phyloP scores from a whole-genome alignment of 2,888 invertebrate species.

The Agriopis leucophaearia region DNA sequence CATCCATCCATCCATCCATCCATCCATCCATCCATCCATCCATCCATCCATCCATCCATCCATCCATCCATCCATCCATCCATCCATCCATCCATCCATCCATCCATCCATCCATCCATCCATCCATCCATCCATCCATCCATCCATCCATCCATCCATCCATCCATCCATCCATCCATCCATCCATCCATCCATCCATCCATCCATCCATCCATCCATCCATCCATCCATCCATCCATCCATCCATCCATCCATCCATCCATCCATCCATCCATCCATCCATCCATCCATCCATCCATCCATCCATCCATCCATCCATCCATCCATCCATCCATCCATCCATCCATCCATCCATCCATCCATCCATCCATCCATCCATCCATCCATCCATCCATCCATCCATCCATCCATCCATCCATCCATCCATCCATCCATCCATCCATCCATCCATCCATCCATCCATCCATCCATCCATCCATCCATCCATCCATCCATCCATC shows the following conservation, averaged over 20 bases:
- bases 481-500: slow-evolving; percentile 1
- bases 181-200: slow-evolving; percentile 1
- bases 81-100: slow-evolving; percentile 1
- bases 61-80: slow-evolving; percentile 1
- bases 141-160: slow-evolving; percentile 1
- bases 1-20: slow-evolving; percentile 1
- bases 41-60: slow-evolving; percentile 1
- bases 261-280: slow-evolving; percentile 1
- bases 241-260: slow-evolving; percentile 1
- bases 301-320: slow-evolving; percentile 1
- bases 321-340: slow-evolving; percentile 1
- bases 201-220: slow-evolving; percentile 1
- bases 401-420: slow-evolving; percentile 1
- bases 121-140: slow-evolving; percentile 1
- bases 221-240: slow-evolving; percentile 1
- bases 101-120: slow-evolving; percentile 1
- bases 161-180: slow-evolving; percentile 1
- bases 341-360: slow-evolving; percentile 1
- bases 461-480: slow-evolving; percentile 1
- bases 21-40: slow-evolving; percentile 1
- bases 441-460: slow-evolving; percentile 1
- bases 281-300: slow-evolving; percentile 1
- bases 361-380: slow-evolving; percentile 1
- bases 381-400: slow-evolving; percentile 1
- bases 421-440: slow-evolving; percentile 1